Base-by-base conservation (phyloP, 2,888 invertebrate species). In the Platycheirus albimanus region DNA sequence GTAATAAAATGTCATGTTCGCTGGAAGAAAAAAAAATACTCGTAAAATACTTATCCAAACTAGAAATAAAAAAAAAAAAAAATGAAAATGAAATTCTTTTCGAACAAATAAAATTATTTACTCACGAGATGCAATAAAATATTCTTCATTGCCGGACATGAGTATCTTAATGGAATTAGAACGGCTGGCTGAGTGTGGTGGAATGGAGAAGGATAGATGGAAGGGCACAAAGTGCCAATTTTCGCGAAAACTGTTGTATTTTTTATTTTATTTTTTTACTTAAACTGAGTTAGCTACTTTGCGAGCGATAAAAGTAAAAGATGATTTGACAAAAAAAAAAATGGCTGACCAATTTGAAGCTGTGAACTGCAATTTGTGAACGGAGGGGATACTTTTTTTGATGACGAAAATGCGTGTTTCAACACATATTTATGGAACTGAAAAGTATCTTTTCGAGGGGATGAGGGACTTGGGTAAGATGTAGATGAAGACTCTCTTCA, bases 41-140 rank as follows among this genome's bases (percentile, higher is more conserved):
- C 15, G 20, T 45, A 38, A 58, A 47, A 51, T 20, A 36, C 19
- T 24, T 20, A 30, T 30, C 11, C 8, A 58, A 58, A 43, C 24
- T 28, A 64, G 33, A 30, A 47, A 33, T n/a, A n/a, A n/a, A n/a
- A n/a, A n/a, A n/a, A n/a, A n/a, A n/a, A n/a, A n/a, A n/a, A n/a
- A n/a, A n/a, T n/a, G n/a, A n/a, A n/a, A n/a, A n/a, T n/a, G n/a
- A 58, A 36, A 54, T 67, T 61, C 36, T 19, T 38, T 43, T 64
- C 19, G 33, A 58, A 56, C 56, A 71, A 71, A 66, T 66, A 71
- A 67, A 54, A 63, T 63, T 43, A 52, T 79, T 74, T 61, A 47
- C 74, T 74, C 79, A 79, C 74, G 74, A 79, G 74, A 79, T 74
- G 74, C 56, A 79, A 79, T 79, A 72, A 79, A 74, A 74, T 74